phyloP scores from a whole-genome alignment of 2,797 vertebrate species.

The Anomalospiza imberbis region DNA sequence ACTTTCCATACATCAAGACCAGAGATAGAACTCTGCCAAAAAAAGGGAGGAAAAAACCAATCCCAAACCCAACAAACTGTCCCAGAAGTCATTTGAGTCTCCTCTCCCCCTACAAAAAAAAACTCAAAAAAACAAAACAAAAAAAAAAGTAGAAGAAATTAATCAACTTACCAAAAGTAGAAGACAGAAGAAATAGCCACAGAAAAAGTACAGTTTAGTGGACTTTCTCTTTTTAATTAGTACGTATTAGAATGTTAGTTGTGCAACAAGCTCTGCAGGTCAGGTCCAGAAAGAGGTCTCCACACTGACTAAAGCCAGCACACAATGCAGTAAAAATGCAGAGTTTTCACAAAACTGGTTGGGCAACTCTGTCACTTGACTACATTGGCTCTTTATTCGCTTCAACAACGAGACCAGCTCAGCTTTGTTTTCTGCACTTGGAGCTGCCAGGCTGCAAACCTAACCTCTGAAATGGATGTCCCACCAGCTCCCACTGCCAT shows the following conservation, averaged over 20 bases:
- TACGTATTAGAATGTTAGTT: not conserved
- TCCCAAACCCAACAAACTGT: not conserved
- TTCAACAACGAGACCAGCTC: not conserved
- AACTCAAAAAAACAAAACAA: not conserved
- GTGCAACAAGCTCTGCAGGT: not conserved
- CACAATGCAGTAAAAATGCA: not conserved
- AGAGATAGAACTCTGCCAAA: not conserved
- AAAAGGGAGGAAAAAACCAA: not conserved
- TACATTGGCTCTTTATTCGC: not conserved
- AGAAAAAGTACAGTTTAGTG: not conserved
- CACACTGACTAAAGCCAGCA: not conserved
- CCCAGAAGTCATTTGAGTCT: not conserved
- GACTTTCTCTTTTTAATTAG: not conserved
- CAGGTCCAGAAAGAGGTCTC: not conserved
- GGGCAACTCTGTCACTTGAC: constrained; percentile 44
- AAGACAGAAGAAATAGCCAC: not conserved
- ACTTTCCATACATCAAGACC: constrained; percentile 30
- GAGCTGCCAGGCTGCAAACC: not conserved
- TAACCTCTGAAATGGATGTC: not conserved
- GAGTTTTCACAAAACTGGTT: constrained; percentile 42
- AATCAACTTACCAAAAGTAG: not conserved
- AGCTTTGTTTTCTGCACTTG: constrained; percentile 20
- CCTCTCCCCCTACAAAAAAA: not conserved
- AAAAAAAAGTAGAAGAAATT: not conserved
- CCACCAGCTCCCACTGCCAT: not conserved